Base-by-base conservation (phyloP, 2,113 vertebrate species). In the Atherinomorus stipes region DNA sequence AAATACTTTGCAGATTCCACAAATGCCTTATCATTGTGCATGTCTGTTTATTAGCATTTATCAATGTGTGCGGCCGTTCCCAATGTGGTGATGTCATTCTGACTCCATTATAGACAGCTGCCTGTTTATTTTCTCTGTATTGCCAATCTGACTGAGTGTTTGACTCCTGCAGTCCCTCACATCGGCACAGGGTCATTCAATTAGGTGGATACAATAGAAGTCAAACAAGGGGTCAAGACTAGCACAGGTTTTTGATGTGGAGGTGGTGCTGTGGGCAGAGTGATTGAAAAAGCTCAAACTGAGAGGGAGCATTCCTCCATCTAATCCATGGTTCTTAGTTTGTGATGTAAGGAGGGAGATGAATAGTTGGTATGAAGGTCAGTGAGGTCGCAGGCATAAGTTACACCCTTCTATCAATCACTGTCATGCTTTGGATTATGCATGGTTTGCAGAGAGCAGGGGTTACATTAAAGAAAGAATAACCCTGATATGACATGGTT, bases 1-100 rank as follows among this genome's bases (percentile, higher is more conserved):
- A 89, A 89, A 90, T 90, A 89, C 70, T 85, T 76, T 60, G 44
- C 77, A 78, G 75, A 94, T 94, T 94, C 92, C 90, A 42, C 58
- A 84, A 71, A 93, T 92, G 59, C 89, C 90, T 78, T n/a, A 26
- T 80, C 85, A 89, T 90, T 93, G 89, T 93, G 28, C 16, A 2
- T 7, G 57, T 57, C 40, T 61, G 66, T 80, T 79, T 84, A 78
- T 81, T 68, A 86, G 88, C 83, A 85, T 90, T 71, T 75, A 70
- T 88, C 86, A 56, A 52, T 74, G 80, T 88, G 89, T 86, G 86
- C 28, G 78, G 71, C 75, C 61, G 26, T 8, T 78, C 74, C 77
- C 72, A 56, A 16, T 11, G 77, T 2, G 50, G 28, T 89, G 85
- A 89, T 78, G 82, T 88, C 87, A 87, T 59, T 16, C 76, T 68